Evolutionary conservation across 2,113 vertebrate genomes (phyloP), one percentile per base, ranked within the genome.

Genomic region (Melanerpes formicivorus): DNA sequence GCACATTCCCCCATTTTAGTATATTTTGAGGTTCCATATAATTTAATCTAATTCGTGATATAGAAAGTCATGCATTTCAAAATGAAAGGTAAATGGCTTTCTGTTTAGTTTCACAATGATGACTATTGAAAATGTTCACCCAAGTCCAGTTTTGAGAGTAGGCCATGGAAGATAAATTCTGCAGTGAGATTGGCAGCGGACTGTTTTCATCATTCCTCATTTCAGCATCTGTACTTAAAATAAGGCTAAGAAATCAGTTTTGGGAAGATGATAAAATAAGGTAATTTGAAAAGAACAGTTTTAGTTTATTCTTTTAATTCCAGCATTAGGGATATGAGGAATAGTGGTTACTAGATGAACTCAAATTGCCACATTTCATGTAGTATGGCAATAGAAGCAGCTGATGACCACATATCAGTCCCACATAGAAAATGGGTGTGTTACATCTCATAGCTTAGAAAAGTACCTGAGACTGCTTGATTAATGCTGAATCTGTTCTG

Each of bases 261-360:
- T 34, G 37, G 59, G 50, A 88, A 84, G 83, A 15, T 50, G 80
- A 80, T 66, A 56, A 81, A 64, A 63, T 40, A 55, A 78, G 25
- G 26, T 52, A 0, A 16, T 83, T 96, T 77, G 62, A 66, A 88
- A 90, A 78, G n/a, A 88, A 25, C 22, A 21, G 29, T 72, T 95
- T 89, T 37, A 25, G 56, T 92, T 93, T 88, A n/a, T 34, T 18
- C 59, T 92, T 93, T 83, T 73, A 76, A 50, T 88, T 76, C 62
- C 55, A 65, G 32, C 5, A 6, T 26, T 59, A 23, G 70, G 59
- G 30, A 21, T 90, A 67, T 92, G 55, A n/a, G 84, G 74, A 66
- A 30, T 50, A 74, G 69, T 44, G 74, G n/a, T 76, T 80, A 89
- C 66, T 64, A 15, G 37, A 29, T 56, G 76, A 60, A 48, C 69